Evolutionary conservation across 2,888 invertebrate genomes (phyloP).

Genomic region (Phortica magna): DNA sequence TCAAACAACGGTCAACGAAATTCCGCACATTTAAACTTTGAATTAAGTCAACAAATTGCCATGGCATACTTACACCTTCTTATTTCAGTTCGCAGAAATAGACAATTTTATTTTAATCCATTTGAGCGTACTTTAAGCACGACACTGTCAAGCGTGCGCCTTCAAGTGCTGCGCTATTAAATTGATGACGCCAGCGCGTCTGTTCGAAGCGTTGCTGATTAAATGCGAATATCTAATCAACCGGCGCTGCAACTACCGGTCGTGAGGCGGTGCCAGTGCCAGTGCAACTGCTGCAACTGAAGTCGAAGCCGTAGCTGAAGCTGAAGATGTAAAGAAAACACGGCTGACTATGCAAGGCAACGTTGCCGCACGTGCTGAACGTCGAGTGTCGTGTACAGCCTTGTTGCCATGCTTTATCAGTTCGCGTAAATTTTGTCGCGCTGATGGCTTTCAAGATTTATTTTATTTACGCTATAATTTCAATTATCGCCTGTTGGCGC

Average conservation of each 20-base stretch:
- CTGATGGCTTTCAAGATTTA: slow-evolving; percentile 55
- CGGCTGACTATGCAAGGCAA: not conserved
- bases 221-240: not conserved
- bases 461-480: slow-evolving; percentile 66
- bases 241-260: not conserved
- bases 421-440: slow-evolving; percentile 54
- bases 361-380: slow-evolving; percentile 60
- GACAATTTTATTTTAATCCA: not conserved
- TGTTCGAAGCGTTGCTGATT: not conserved
- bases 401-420: slow-evolving; percentile 49
- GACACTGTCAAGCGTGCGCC: not conserved
- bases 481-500: slow-evolving; percentile 67
- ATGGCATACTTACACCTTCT: not conserved
- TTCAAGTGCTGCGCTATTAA: not conserved
- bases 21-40: not conserved
- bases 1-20: not conserved
- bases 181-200: slow-evolving; percentile 2
- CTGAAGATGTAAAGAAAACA: not conserved
- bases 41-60: not conserved
- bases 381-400: not conserved
- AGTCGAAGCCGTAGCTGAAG: not conserved
- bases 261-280: not conserved
- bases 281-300: not conserved
- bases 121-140: slow-evolving; percentile 4
- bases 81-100: not conserved